Evolutionary conservation across 2,113 vertebrate species (phyloP).

Genomic region (Sardina pilchardus): DNA sequence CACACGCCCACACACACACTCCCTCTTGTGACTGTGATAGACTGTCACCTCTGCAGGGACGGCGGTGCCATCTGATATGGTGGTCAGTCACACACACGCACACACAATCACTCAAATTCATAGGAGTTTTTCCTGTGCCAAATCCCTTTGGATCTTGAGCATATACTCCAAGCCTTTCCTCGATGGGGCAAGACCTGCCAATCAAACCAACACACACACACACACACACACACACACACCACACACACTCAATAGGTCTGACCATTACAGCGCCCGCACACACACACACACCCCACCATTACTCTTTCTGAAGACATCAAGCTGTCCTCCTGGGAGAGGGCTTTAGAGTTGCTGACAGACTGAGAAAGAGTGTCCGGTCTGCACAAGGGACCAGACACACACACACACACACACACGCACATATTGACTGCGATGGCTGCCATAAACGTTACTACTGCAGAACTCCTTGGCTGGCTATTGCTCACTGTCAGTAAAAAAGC

Average conservation of each 20-base stretch:
- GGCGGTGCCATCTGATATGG: background rate
- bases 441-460: background rate
- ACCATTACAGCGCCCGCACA: background rate
- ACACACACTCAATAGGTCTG: background rate
- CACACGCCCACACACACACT: conserved; percentile 17
- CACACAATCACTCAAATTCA: background rate
- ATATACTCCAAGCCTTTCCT: background rate
- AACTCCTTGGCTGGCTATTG: conserved; percentile 19
- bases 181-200: background rate
- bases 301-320: conserved; percentile 7
- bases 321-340: background rate
- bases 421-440: background rate
- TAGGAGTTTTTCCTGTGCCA: background rate
- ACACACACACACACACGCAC: background rate
- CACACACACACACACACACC: background rate
- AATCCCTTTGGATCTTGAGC: background rate
- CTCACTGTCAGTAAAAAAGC: conserved; percentile 6
- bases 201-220: background rate
- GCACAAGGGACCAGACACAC: background rate
- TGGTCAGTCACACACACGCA: background rate
- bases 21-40: background rate
- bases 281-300: background rate
- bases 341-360: conserved; percentile 2
- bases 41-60: background rate
- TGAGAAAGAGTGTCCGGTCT: background rate